Conservation (phyloP, 2,888 invertebrate species). For the Lapara coniferarum region DNA sequence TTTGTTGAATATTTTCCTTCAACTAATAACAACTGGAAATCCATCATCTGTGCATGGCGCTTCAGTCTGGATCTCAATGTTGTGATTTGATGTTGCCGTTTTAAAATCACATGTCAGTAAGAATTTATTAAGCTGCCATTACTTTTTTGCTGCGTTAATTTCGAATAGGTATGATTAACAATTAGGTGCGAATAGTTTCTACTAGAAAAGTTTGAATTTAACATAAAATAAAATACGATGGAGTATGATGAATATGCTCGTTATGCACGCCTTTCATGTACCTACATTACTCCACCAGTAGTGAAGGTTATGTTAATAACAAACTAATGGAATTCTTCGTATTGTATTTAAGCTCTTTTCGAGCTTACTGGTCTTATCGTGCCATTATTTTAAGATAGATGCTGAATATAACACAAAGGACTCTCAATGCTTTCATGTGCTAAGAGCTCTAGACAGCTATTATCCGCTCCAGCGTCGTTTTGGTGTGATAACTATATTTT, state of each 20-base stretch:
- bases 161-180: too few species aligned
- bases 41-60: constrained; percentile 73
- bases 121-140: background rate
- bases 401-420: background rate
- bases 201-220: background rate
- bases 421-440: background rate
- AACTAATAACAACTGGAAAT: constrained; percentile 46
- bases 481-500: background rate
- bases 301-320: background rate
- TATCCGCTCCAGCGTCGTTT: background rate
- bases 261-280: background rate
- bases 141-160: background rate
- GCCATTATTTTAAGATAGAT: background rate
- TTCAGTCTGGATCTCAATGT: constrained; percentile 65
- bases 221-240: background rate
- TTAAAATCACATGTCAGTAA: constrained; percentile 34
- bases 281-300: background rate
- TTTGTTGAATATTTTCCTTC: constrained; percentile 28
- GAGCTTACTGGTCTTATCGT: background rate
- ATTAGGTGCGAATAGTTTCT: background rate
- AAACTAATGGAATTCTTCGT: background rate
- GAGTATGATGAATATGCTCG: background rate
- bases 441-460: background rate
- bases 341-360: background rate
- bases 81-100: constrained; percentile 69